Percentiles rank a stretch among this genome's conserved stretches.
phyloP scores from a whole-genome alignment of 2,113 vertebrate genomes.

The Macrotis lagotis region DNA sequence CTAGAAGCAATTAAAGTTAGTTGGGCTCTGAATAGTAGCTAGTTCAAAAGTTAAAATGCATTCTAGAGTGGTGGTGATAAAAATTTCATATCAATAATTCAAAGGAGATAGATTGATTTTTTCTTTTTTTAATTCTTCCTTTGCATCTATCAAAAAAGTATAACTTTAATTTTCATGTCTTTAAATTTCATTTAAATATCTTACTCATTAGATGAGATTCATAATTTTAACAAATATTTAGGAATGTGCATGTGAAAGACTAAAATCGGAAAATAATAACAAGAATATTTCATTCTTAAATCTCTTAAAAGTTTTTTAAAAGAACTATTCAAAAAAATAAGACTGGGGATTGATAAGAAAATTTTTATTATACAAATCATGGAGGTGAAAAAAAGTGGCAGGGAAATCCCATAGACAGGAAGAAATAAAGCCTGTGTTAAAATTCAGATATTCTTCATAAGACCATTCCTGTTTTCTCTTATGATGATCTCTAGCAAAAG shows the following conservation, averaged over 20 bases:
- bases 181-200: background rate
- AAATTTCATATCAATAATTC: background rate
- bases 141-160: background rate
- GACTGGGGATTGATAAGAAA: background rate
- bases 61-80: background rate
- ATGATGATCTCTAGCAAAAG: background rate
- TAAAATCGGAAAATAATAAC: background rate
- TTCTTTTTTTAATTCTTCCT: background rate
- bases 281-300: background rate
- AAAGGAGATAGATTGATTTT: background rate
- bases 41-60: slow-evolving; percentile 29
- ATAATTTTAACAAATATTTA: background rate
- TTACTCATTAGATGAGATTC: background rate
- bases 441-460: background rate
- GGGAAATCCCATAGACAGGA: background rate
- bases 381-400: background rate
- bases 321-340: background rate
- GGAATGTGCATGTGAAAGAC: background rate
- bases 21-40: slow-evolving; percentile 2
- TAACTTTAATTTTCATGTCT: background rate
- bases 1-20: slow-evolving; percentile 54
- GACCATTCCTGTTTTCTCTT: background rate
- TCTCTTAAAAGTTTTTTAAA: background rate
- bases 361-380: background rate
- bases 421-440: background rate